Evolutionary conservation across 2,888 invertebrate species (phyloP).

Genomic region (Candidula unifasciata): DNA sequence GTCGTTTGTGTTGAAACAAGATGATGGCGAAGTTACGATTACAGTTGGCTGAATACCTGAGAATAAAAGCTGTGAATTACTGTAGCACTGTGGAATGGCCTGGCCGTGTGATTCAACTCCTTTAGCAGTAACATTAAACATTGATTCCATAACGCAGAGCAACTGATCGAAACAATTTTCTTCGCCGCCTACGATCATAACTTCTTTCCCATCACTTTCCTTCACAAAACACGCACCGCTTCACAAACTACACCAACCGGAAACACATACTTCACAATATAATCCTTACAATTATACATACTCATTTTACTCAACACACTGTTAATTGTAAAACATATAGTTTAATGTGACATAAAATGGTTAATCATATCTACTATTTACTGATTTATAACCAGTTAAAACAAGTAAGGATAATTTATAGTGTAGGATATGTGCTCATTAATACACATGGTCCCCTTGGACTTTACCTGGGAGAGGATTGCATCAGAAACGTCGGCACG

Average conservation of each 20-base stretch:
- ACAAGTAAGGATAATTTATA: not conserved
- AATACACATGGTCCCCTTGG: not conserved
- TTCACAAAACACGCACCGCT: too few relatives aligned
- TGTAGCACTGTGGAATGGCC: not conserved
- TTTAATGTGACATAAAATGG: too few relatives aligned
- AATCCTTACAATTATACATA: too few relatives aligned
- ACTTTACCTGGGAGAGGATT: not conserved
- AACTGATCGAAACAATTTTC: not conserved
- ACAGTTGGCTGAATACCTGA: not conserved
- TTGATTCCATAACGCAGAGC: slow-evolving; percentile 34
- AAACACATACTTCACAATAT: too few relatives aligned
- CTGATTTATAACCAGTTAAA: not conserved
- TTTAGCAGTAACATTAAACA: not conserved
- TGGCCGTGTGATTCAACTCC: too few relatives aligned
- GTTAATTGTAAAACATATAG: too few relatives aligned
- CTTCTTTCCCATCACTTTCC: too few relatives aligned
- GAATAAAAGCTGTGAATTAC: not conserved
- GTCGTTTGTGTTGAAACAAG: not conserved
- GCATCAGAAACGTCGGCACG: not conserved
- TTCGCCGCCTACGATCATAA: not conserved
- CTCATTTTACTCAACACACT: too few relatives aligned
- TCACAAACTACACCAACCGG: too few relatives aligned
- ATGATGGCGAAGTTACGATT: not conserved
- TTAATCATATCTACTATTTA: too few relatives aligned
- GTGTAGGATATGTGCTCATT: not conserved